Base-by-base conservation (phyloP, 1,140 invertebrate species). In the Solen grandis region DNA sequence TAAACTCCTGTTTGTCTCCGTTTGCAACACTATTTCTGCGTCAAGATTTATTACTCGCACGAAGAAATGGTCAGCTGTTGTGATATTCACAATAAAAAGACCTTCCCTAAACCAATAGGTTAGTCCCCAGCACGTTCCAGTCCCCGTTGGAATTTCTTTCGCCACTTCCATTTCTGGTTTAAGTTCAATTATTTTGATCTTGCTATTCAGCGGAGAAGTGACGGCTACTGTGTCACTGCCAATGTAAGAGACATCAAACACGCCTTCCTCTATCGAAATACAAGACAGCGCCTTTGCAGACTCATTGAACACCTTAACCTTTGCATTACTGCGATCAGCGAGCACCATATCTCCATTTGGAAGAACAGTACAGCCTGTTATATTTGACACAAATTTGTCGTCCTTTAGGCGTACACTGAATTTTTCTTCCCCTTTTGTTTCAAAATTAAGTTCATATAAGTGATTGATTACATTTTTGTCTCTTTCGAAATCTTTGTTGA, bases 341-440 rank as follows among this genome's bases (percentile, higher is more conserved):
- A 78, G 36, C 0, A 52, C 75, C n/a, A 78, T 5, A 16, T 41
- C 75, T 19, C 65, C 75, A 19, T 60, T 33, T 33, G 63, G n/a
- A 31, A 69, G 8, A 5, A 78, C 22, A 16, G 46, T 52, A 60
- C 75, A 78, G 46, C 75, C 75, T n/a, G 75, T 78, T 4, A 78
- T 66, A 35, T 78, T 78, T n/a, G 46, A 69, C 19, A 46, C 22
- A 13, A 55, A 35, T 60, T 29, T 41, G 63, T 78, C 75, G 16
- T 78, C 75, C 22, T 78, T 78, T 25, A 78, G 29, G 0, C 75
- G 46, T 16, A 69, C 27, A 35, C 69, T 78, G 35, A 33, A 78
- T 38, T 78, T 78, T 25, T 46, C 57, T 69, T 78, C 75, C n/a
- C 65, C 75, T 59, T 78, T 68, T 65, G 59, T 69, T 60, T 78